phyloP scores from a whole-genome alignment of 2,113 vertebrate species.

The Otis tarda region DNA sequence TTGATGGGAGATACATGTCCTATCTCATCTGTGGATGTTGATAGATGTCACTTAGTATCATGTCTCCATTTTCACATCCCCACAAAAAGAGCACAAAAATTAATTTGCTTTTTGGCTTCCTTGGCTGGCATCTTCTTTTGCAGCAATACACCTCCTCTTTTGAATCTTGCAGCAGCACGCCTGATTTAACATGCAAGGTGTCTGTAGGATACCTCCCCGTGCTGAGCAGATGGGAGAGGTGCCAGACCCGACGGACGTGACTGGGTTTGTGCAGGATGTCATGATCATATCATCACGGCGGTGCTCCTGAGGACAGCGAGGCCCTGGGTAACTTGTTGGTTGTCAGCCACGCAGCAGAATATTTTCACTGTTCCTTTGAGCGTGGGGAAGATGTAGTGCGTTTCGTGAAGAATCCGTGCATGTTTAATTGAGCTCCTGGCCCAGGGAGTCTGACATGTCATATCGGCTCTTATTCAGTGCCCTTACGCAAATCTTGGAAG shows the following conservation, averaged over 20 bases:
- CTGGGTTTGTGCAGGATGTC: neutral
- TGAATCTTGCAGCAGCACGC: neutral
- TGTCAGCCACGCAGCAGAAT: neutral
- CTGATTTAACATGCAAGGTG: neutral
- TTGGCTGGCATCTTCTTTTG: neutral
- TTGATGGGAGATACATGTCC: neutral
- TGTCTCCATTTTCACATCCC: neutral
- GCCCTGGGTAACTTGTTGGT: neutral
- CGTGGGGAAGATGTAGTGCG: neutral
- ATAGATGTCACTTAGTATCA: constrained; percentile 30
- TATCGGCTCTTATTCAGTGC: neutral
- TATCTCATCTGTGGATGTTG: neutral
- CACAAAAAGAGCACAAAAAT: neutral
- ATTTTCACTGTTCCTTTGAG: neutral
- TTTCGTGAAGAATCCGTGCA: neutral
- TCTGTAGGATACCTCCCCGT: neutral
- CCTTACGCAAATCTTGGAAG: neutral
- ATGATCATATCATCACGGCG: neutral
- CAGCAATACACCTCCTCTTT: neutral
- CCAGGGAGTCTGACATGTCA: neutral
- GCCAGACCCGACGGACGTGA: neutral
- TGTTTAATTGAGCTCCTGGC: neutral
- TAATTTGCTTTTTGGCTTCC: neutral
- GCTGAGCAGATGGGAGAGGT: neutral
- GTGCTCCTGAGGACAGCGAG: neutral